Evolutionary conservation across 1,140 invertebrate genomes (phyloP), one percentile per base, ranked within the genome.

Genomic region (Nephotettix cincticeps): DNA sequence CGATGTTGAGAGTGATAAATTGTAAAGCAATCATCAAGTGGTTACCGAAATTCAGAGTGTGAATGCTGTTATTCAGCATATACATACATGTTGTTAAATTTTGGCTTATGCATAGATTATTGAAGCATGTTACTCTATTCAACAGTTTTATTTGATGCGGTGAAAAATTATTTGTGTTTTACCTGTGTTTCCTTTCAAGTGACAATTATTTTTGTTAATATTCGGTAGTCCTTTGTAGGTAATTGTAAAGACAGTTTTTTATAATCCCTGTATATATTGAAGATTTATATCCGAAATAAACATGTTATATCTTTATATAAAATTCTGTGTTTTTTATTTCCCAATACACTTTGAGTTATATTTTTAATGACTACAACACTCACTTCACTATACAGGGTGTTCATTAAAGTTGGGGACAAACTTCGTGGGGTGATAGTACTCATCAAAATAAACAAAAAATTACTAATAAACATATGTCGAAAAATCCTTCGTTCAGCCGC

Each of bases 271-370:
- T 67, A 67, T 11, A 67, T 67, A 67, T 23, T 19, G 21, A 43
- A 67, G 23, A 28, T 67, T 67, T 67, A 45, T 67, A 67, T 45
- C n/a, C 23, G 30, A 43, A 67, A 67, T 67, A 67, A 67, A 67
- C 64, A 67, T 67, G 64, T 67, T 67, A 67, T 67, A 67, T 67
- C 64, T 67, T 67, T 67, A 67, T 67, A 67, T 9, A 65, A 67
- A 25, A 23, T n/a, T 58, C 28, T 9, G 54, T 58, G 14, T 14
- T 58, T 21, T 58, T 58, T 36, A 14, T 6, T 14, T 36, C 32
- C 32, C 32, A 36, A 6, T 36, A 6, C 4, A 36, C 32, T 14
- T 36, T 36, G 14, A n/a, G n/a, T n/a, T 14, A 36, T 6, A 36
- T 36, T 36, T 36, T 36, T 14, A 36, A n/a, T n/a, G n/a, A n/a